Evolutionary conservation across 2,888 invertebrate species (phyloP).

Genomic region (Macropis europaea): DNA sequence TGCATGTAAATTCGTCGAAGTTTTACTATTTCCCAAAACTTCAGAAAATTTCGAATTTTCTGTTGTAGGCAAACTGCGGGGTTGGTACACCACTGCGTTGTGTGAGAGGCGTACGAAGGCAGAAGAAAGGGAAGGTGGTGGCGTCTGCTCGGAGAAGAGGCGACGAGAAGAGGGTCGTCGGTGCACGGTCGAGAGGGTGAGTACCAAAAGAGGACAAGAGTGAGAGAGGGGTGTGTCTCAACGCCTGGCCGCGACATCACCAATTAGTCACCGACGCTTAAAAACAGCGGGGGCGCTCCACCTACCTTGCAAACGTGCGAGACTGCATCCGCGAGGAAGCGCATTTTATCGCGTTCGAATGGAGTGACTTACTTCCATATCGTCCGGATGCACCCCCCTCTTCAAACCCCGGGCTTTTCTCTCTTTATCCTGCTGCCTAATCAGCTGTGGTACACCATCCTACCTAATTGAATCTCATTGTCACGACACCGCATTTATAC

Average conservation of each 20-base stretch:
- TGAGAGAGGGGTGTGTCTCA: conserved; percentile 73
- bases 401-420: conserved; percentile 4
- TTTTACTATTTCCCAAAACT: too few species aligned
- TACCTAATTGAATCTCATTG: conserved; percentile 27
- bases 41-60: conserved; percentile 17
- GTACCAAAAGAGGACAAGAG: conserved; percentile 47
- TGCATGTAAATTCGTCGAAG: too few species aligned
- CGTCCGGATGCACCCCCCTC: conserved; percentile 20
- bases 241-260: conserved; percentile 79
- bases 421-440: conserved; percentile 10
- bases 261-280: conserved; percentile 79
- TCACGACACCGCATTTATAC: background rate
- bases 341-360: conserved; percentile 67
- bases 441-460: conserved; percentile 10
- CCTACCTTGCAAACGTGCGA: conserved; percentile 66
- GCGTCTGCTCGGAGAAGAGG: conserved; percentile 54
- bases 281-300: conserved; percentile 77
- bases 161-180: conserved; percentile 56
- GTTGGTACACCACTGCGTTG: conserved; percentile 39
- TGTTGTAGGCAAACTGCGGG: conserved; percentile 27
- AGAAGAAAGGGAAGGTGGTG: conserved; percentile 39
- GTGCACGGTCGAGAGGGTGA: conserved; percentile 44
- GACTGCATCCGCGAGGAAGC: conserved; percentile 60
- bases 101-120: conserved; percentile 5
- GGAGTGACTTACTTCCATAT: conserved; percentile 55